These are phyloP conservation scores for Zaprionus taronus DNA, from an alignment of 1,140 invertebrate species.

Conservation along the genomic window DNA sequence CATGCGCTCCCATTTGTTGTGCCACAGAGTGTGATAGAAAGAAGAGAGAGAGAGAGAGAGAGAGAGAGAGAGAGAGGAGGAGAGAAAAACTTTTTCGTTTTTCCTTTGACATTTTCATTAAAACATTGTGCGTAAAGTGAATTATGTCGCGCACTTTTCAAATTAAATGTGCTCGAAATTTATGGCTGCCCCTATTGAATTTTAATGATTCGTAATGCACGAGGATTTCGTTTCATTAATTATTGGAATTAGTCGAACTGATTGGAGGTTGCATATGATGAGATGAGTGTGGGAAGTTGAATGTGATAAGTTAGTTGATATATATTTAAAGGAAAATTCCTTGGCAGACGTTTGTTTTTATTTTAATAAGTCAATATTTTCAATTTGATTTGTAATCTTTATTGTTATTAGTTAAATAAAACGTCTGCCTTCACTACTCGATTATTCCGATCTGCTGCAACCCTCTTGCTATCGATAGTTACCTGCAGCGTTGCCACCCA, in stretches of 20 bases:
- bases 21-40: background rate
- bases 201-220: conserved; percentile 70
- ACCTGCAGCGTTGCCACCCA: too few relatives aligned
- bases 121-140: conserved; percentile 64
- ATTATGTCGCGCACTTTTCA: conserved; percentile 68
- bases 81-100: conserved; percentile 56
- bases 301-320: background rate
- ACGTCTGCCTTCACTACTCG: too few relatives aligned
- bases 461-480: too few relatives aligned
- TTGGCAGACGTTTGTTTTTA: too few relatives aligned
- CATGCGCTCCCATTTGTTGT: background rate
- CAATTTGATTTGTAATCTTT: conserved; percentile 6
- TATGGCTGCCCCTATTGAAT: conserved; percentile 73
- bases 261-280: background rate
- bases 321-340: background rate
- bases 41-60: background rate
- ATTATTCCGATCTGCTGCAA: too few relatives aligned
- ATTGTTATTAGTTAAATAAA: too few relatives aligned
- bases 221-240: conserved; percentile 64
- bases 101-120: conserved; percentile 58
- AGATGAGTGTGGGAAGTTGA: background rate
- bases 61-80: background rate
- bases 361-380: too few relatives aligned
- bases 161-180: conserved; percentile 71
- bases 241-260: conserved; percentile 40